These are phyloP conservation scores for Dynastes maya DNA, from an alignment of 2,888 invertebrate species.

Conservation along the genomic window DNA sequence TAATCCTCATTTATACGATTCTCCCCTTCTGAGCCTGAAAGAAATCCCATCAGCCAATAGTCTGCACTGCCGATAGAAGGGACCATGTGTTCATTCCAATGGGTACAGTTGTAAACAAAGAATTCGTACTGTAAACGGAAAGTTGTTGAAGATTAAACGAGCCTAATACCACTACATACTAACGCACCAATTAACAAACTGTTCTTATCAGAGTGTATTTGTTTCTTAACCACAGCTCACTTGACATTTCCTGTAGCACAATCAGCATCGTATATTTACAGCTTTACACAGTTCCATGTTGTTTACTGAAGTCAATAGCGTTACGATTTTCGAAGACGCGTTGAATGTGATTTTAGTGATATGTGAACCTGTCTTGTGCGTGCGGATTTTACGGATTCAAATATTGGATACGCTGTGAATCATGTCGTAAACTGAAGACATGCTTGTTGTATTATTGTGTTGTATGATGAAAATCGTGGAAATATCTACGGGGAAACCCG, in stretches of 20 bases:
- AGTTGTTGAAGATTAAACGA: neutral
- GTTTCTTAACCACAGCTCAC: slow-evolving; percentile 21
- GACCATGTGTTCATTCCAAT: slow-evolving; percentile 16
- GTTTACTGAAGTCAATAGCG: slow-evolving; percentile 9
- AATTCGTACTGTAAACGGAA: slow-evolving; percentile 11
- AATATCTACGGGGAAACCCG: slow-evolving; percentile 68
- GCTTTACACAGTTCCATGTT: neutral
- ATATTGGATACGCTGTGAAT: slow-evolving; percentile 4
- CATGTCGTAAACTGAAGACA: slow-evolving; percentile 62
- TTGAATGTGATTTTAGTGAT: slow-evolving; percentile 22
- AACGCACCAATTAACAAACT: slow-evolving; percentile 20
- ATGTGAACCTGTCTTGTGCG: slow-evolving; percentile 30
- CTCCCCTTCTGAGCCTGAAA: slow-evolving; percentile 27
- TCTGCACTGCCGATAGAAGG: neutral
- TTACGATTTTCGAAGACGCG: slow-evolving; percentile 10
- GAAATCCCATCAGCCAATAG: slow-evolving; percentile 17
- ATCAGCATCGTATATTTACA: slow-evolving; percentile 26
- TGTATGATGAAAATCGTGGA: slow-evolving; percentile 77
- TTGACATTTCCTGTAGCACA: slow-evolving; percentile 38
- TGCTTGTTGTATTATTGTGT: slow-evolving; percentile 76
- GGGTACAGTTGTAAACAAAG: slow-evolving; percentile 23
- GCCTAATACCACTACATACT: neutral
- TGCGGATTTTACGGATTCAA: slow-evolving; percentile 7
- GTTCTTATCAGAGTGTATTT: slow-evolving; percentile 38
- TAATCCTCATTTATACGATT: slow-evolving; percentile 24